A percentile compares a stretch with the other conserved stretches of the same genome.
Conservation (phyloP, 2,888 invertebrate genomes). For the Rosalia funebris region DNA sequence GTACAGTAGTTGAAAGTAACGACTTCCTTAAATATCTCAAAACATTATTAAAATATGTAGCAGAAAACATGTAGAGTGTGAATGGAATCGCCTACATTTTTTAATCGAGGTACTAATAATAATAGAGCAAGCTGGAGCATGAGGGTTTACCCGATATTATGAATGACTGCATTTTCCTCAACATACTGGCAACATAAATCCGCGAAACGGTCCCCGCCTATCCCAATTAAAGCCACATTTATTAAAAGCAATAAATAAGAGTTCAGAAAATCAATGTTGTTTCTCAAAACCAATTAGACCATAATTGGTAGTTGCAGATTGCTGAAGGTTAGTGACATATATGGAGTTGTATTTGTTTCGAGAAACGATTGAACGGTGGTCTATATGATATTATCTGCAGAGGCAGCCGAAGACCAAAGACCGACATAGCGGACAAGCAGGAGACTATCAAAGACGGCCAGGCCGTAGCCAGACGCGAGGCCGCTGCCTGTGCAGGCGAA, state of each 20-base stretch:
- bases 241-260: slow-evolving; percentile 60
- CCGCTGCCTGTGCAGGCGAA: slow-evolving; percentile 22
- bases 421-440: slow-evolving; percentile 37
- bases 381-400: slow-evolving; percentile 60
- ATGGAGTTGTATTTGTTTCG: slow-evolving; percentile 64
- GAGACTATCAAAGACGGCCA: slow-evolving; percentile 28
- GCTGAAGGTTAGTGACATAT: slow-evolving; percentile 64
- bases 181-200: slow-evolving; percentile 31
- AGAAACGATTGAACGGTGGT: slow-evolving; percentile 62
- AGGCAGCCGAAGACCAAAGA: slow-evolving; percentile 49
- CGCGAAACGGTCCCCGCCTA: slow-evolving; percentile 46
- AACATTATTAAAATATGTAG: too few relatives aligned
- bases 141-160: slow-evolving; percentile 1
- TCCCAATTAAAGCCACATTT: slow-evolving; percentile 57
- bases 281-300: slow-evolving; percentile 66
- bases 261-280: slow-evolving; percentile 63
- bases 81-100: too few relatives aligned
- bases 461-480: slow-evolving; percentile 46
- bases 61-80: too few relatives aligned
- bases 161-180: slow-evolving; percentile 8
- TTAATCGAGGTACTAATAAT: too few relatives aligned
- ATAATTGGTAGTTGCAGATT: slow-evolving; percentile 64
- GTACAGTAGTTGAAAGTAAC: too few relatives aligned
- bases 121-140: too few relatives aligned
- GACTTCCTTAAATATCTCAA: too few relatives aligned